phyloP scores from a whole-genome alignment of 2,888 invertebrate species.

The Cremastinae sp. region DNA sequence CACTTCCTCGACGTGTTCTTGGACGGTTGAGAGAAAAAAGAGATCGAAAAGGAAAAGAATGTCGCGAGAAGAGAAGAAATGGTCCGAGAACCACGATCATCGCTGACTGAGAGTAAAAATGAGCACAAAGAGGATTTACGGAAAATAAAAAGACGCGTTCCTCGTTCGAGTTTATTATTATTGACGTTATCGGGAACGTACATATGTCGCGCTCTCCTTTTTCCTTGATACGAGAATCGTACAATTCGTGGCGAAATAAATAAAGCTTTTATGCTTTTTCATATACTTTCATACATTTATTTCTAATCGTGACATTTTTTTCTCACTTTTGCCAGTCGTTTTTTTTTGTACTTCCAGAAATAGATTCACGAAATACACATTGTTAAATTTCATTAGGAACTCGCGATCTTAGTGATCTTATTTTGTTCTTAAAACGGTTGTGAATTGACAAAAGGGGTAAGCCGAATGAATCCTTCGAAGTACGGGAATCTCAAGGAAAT shows the following conservation, averaged over 20 bases:
- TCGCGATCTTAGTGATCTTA: too few relatives aligned
- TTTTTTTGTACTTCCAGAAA: too few relatives aligned
- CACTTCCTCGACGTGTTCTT: conserved; percentile 68
- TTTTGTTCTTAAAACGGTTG: too few relatives aligned
- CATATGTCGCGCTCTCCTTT: conserved; percentile 29
- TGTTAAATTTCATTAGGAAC: too few relatives aligned
- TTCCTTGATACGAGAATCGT: conserved; percentile 7
- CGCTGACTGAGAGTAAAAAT: background rate
- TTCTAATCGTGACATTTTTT: too few relatives aligned
- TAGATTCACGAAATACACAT: too few relatives aligned
- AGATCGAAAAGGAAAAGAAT: conserved; percentile 19
- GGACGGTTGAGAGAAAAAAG: conserved; percentile 18
- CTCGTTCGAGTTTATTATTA: conserved; percentile 55
- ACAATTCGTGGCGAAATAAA: background rate
- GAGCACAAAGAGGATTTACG: conserved; percentile 43
- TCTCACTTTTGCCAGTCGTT: too few relatives aligned
- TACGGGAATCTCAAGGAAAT: too few relatives aligned
- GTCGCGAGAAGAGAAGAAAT: conserved; percentile 21
- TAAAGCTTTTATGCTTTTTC: background rate
- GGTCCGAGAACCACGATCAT: conserved; percentile 22
- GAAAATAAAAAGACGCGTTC: conserved; percentile 30
- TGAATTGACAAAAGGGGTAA: too few relatives aligned
- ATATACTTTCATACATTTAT: too few relatives aligned
- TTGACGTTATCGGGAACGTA: conserved; percentile 36
- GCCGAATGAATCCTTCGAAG: too few relatives aligned